Evolutionary conservation across 1,140 invertebrate species (phyloP).

Genomic region (Plodia interpunctella): DNA sequence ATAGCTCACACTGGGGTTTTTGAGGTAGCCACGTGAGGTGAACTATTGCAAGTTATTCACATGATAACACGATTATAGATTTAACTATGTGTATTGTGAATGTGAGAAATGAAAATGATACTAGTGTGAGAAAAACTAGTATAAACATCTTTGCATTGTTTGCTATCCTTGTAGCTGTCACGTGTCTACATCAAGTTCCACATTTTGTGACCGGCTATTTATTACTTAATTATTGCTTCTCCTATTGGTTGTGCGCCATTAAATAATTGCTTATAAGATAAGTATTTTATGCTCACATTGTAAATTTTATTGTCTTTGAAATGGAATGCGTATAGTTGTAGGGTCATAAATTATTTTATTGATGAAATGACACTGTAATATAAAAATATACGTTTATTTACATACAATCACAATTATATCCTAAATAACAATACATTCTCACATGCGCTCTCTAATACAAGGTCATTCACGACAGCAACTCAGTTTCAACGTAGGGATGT

Average conservation of each 20-base stretch:
- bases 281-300: background rate
- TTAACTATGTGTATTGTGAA: background rate
- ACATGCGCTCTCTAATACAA: conserved; percentile 59
- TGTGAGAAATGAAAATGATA: background rate
- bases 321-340: no score
- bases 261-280: background rate
- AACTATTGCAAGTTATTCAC: no score
- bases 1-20: no score
- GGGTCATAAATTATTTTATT: background rate
- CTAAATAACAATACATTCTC: conserved; percentile 61
- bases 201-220: background rate
- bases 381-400: conserved; percentile 48
- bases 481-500: conserved; percentile 36
- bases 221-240: background rate
- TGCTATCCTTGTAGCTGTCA: background rate
- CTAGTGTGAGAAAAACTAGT: background rate
- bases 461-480: conserved; percentile 59
- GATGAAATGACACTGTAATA: conserved; percentile 39
- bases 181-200: background rate
- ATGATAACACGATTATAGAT: no score
- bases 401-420: conserved; percentile 43
- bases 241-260: background rate
- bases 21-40: no score
- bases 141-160: background rate
- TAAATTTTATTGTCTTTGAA: background rate